phyloP scores from a whole-genome alignment of 2,797 vertebrate genomes.

The Sebastes vulpes region DNA sequence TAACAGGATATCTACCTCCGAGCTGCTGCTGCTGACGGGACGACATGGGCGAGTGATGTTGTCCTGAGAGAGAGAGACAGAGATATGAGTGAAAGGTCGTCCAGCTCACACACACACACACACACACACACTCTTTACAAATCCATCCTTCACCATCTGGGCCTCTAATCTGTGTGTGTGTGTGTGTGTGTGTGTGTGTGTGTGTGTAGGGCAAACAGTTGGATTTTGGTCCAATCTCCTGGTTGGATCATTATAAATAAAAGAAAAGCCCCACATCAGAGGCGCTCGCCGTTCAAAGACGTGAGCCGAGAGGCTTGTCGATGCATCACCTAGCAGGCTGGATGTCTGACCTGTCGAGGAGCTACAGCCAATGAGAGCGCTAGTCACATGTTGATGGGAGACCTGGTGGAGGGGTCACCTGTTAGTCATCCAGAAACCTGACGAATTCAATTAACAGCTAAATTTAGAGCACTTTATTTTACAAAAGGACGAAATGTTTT shows the following conservation, averaged over 20 bases:
- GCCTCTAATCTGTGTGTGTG: constrained; percentile 38
- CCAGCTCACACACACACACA: not conserved
- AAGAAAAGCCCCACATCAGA: too few species aligned
- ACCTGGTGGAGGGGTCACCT: too few species aligned
- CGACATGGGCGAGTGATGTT: constrained; percentile 12
- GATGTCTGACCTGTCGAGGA: too few species aligned
- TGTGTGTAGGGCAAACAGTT: not conserved
- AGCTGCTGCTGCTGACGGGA: not conserved
- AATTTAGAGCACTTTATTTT: too few species aligned
- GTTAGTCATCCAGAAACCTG: too few species aligned
- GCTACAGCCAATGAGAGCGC: too few species aligned
- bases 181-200: not conserved
- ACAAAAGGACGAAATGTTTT: too few species aligned
- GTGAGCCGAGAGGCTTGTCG: too few species aligned
- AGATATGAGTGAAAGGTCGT: constrained; percentile 1
- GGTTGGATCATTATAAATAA: not conserved
- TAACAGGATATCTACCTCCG: constrained; percentile 5
- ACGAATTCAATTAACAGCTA: too few species aligned
- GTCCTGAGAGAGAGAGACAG: constrained; percentile 3
- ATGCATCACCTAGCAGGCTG: too few species aligned
- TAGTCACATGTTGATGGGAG: too few species aligned
- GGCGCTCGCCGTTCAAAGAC: too few species aligned
- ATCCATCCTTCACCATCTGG: constrained; percentile 54
- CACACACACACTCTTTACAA: not conserved
- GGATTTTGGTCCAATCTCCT: constrained; percentile 30